Percentiles rank a stretch among this genome's conserved stretches.
Conservation (phyloP, 2,797 vertebrate species). For the Muscicapa striata region DNA sequence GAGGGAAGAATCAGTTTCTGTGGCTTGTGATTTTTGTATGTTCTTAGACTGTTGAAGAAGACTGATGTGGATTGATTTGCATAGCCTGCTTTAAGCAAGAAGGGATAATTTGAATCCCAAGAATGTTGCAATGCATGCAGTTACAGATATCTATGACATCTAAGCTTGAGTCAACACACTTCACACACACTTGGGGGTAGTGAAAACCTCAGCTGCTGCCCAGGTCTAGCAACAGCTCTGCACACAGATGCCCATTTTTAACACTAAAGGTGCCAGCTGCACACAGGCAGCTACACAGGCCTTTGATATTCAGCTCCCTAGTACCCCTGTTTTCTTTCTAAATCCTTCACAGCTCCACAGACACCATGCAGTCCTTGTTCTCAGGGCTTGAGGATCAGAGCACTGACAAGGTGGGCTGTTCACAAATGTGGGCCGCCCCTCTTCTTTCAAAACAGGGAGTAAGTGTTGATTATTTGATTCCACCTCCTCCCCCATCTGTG, state of each 20-base stretch:
- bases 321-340: neutral
- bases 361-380: neutral
- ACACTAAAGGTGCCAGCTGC: neutral
- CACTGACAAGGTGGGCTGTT: neutral
- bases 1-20: neutral
- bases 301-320: neutral
- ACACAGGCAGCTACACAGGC: neutral
- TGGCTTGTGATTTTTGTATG: neutral
- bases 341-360: neutral
- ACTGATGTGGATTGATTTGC: neutral
- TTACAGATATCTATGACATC: neutral
- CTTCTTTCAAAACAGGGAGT: neutral
- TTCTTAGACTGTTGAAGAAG: neutral
- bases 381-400: neutral
- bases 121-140: neutral
- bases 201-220: neutral
- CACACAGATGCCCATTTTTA: neutral
- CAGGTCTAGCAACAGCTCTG: neutral
- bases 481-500: neutral
- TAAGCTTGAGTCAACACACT: neutral
- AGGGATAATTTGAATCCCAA: neutral
- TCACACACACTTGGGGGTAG: neutral
- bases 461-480: neutral
- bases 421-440: neutral
- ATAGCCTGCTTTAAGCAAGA: neutral